Conservation (phyloP, 2,888 invertebrate genomes). For the Ramazzottius varieornatus region DNA sequence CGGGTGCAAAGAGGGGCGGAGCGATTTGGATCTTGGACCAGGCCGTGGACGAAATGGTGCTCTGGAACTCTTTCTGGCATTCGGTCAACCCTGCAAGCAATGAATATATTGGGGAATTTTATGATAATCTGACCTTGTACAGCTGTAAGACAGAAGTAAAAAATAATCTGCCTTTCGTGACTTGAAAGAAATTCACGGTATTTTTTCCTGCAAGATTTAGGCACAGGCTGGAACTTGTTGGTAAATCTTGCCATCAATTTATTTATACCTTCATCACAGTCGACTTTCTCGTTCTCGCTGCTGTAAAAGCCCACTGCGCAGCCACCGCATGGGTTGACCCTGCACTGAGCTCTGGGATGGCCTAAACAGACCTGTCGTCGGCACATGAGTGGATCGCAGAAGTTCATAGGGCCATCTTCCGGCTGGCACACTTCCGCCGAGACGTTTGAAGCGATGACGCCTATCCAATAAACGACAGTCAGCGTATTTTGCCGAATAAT, state of each 20-base stretch:
- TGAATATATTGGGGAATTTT: no score
- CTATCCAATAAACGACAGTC: no score
- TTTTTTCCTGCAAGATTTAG: no score
- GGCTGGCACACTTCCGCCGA: slow-evolving; percentile 16
- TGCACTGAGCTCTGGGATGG: slow-evolving; percentile 17
- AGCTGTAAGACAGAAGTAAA: no score
- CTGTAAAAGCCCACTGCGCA: slow-evolving; percentile 17
- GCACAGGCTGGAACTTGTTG: no score
- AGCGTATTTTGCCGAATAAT: no score
- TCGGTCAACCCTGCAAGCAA: slow-evolving; percentile 8
- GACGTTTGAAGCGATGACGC: neutral
- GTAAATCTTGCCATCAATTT: no score
- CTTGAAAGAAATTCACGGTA: no score
- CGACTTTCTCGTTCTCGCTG: slow-evolving; percentile 13
- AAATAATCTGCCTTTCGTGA: no score
- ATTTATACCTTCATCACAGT: slow-evolving; percentile 16
- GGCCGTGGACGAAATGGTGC: slow-evolving; percentile 14
- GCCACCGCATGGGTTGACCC: slow-evolving; percentile 20
- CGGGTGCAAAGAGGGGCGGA: neutral
- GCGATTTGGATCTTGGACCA: slow-evolving; percentile 7
- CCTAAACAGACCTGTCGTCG: slow-evolving; percentile 18
- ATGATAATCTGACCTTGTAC: no score
- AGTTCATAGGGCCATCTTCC: slow-evolving; percentile 16
- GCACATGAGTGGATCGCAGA: slow-evolving; percentile 17
- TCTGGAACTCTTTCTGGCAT: slow-evolving; percentile 17